Evolutionary conservation across 2,888 invertebrate genomes (phyloP).

Genomic region (Oscheius sp.): DNA sequence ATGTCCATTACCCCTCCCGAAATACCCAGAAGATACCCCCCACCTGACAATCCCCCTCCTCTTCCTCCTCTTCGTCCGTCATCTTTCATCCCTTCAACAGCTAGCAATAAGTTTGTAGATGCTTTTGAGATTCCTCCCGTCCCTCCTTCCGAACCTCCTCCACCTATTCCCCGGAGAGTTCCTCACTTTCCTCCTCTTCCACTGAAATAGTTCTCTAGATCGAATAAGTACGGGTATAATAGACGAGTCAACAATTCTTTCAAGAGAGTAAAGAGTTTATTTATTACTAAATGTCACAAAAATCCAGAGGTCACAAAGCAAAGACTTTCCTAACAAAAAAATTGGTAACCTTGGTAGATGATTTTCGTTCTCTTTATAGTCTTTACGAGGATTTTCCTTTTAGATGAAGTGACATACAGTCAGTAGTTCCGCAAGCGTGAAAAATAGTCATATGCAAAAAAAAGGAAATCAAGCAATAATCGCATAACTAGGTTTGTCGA

Average conservation of each 20-base stretch:
- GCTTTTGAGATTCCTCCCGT: conserved; percentile 11
- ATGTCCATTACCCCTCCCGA: neutral
- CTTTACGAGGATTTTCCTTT: too few relatives aligned
- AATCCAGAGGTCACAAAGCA: too few relatives aligned
- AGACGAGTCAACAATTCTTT: conserved; percentile 15
- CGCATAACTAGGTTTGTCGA: too few relatives aligned
- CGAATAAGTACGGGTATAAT: neutral
- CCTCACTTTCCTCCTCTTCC: conserved; percentile 14
- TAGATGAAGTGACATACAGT: too few relatives aligned
- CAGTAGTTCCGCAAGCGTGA: too few relatives aligned
- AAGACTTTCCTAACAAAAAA: too few relatives aligned
- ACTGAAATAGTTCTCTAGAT: conserved; percentile 1
- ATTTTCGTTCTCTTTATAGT: neutral
- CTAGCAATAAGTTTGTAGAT: neutral
- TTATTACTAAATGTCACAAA: too few relatives aligned
- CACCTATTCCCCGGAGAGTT: conserved; percentile 8
- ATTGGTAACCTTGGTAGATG: too few relatives aligned
- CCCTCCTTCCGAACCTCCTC: neutral
- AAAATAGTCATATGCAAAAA: too few relatives aligned
- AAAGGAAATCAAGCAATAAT: too few relatives aligned
- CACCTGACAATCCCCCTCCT: conserved; percentile 17
- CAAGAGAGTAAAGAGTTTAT: neutral
- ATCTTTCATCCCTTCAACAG: neutral
- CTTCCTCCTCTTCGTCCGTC: conserved; percentile 10
- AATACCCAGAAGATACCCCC: conserved; percentile 2